These are phyloP conservation scores for Brachionus asplanchnoidis DNA, from an alignment of 1,140 invertebrate genomes.

Conservation along the genomic window DNA sequence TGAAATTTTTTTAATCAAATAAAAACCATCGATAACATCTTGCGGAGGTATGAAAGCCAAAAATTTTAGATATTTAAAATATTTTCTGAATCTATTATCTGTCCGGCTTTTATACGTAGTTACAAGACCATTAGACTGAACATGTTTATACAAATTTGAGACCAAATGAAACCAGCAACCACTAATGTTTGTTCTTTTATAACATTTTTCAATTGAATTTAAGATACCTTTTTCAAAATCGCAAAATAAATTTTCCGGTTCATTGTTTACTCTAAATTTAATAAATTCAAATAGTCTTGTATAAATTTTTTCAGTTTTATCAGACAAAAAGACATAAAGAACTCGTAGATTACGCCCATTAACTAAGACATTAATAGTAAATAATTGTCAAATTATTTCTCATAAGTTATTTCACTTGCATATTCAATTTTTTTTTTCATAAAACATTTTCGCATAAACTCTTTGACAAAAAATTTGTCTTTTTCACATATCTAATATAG, in stretches of 20 bases:
- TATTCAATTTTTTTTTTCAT: too few species aligned
- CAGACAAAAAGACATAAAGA: neutral
- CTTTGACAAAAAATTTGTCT: too few species aligned
- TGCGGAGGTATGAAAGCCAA: neutral
- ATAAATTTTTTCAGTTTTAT: neutral
- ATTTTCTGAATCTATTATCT: neutral
- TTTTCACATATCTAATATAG: too few species aligned
- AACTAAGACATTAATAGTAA: neutral
- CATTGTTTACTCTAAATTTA: neutral
- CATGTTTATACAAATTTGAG: neutral
- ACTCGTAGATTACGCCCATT: neutral
- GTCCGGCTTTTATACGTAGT: neutral
- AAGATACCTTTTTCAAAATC: neutral
- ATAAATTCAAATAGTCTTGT: neutral
- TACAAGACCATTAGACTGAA: neutral
- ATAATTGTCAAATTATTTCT: too few species aligned
- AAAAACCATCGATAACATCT: neutral
- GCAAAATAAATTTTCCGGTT: neutral
- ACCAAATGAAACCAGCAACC: neutral
- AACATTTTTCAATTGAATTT: neutral
- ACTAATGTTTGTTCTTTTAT: neutral
- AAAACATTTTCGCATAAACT: too few species aligned
- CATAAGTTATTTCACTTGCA: too few species aligned
- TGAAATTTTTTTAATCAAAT: neutral
- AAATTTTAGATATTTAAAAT: neutral